phyloP scores from a whole-genome alignment of 2,888 invertebrate species.

The Aleiodes testaceus region DNA sequence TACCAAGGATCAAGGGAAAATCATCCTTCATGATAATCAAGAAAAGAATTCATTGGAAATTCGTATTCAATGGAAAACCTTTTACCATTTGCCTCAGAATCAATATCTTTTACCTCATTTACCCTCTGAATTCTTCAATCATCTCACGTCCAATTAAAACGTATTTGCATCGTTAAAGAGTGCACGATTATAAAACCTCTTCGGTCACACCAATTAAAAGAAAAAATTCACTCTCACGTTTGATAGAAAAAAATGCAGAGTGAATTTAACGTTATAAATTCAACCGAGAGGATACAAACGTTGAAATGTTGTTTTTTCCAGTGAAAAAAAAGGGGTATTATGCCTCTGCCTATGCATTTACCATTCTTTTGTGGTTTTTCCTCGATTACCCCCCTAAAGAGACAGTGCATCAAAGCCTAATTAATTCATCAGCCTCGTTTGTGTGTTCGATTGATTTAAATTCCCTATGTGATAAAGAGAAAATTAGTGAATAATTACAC shows the following conservation, averaged over 20 bases:
- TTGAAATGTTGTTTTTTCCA: background rate
- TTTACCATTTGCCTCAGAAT: background rate
- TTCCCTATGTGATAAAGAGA: conserved; percentile 4
- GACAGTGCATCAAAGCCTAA: conserved; percentile 4
- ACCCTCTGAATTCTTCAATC: background rate
- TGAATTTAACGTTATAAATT: background rate
- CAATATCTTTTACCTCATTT: background rate
- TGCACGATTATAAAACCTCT: conserved; percentile 1
- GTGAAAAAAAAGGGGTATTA: background rate
- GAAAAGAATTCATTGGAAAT: no score
- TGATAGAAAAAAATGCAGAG: background rate
- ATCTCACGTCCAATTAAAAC: conserved; percentile 37
- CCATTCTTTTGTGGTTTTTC: background rate
- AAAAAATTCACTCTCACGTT: conserved; percentile 41
- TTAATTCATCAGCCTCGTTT: conserved; percentile 11
- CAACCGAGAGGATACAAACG: background rate
- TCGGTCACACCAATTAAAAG: conserved; percentile 53
- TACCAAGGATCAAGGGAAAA: no score
- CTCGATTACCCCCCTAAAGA: background rate
- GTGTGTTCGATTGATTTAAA: conserved; percentile 1
- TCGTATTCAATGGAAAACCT: no score
- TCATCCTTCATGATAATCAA: no score
- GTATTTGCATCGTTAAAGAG: conserved; percentile 30
- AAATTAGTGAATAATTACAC: conserved; percentile 11
- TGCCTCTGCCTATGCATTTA: background rate